Conservation (phyloP, 2,888 invertebrate genomes). For the Aplocera efformata region DNA sequence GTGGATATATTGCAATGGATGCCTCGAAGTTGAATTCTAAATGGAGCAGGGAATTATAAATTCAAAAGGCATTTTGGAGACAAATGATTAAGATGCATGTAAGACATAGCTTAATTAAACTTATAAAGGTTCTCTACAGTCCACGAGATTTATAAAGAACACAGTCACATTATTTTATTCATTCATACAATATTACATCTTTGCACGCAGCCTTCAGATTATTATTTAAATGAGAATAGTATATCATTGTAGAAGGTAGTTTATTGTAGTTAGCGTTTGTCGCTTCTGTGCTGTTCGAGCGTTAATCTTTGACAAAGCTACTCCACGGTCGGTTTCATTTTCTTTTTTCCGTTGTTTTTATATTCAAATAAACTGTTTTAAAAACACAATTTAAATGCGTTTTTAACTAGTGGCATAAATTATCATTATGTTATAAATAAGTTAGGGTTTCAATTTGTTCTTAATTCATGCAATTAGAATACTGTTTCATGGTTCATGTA, state of each 20-base stretch:
- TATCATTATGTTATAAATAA: slow-evolving; percentile 29
- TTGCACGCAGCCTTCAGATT: slow-evolving; percentile 10
- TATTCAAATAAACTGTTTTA: slow-evolving; percentile 37
- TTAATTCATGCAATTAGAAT: not conserved
- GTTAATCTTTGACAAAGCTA: slow-evolving; percentile 46
- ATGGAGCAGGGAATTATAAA: no score
- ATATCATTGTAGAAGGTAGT: slow-evolving; percentile 9
- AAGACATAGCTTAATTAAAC: no score
- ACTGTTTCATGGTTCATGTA: no score
- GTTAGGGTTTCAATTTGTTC: slow-evolving; percentile 17
- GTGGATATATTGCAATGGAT: no score
- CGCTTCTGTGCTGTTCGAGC: slow-evolving; percentile 37
- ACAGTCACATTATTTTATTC: not conserved
- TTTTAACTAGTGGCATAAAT: slow-evolving; percentile 34
- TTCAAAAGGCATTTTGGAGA: no score
- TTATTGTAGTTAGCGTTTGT: slow-evolving; percentile 17
- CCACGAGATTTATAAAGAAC: not conserved
- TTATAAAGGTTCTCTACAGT: no score
- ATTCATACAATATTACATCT: slow-evolving; percentile 3
- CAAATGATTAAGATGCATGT: no score
- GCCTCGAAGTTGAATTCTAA: no score
- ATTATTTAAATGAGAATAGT: slow-evolving; percentile 12
- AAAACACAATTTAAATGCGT: slow-evolving; percentile 35
- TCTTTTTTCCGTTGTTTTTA: slow-evolving; percentile 37
- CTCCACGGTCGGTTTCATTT: slow-evolving; percentile 40